Evolutionary conservation across 2,113 vertebrate genomes (phyloP), one percentile per base, ranked within the genome.

Genomic region (Spilogale gracilis): DNA sequence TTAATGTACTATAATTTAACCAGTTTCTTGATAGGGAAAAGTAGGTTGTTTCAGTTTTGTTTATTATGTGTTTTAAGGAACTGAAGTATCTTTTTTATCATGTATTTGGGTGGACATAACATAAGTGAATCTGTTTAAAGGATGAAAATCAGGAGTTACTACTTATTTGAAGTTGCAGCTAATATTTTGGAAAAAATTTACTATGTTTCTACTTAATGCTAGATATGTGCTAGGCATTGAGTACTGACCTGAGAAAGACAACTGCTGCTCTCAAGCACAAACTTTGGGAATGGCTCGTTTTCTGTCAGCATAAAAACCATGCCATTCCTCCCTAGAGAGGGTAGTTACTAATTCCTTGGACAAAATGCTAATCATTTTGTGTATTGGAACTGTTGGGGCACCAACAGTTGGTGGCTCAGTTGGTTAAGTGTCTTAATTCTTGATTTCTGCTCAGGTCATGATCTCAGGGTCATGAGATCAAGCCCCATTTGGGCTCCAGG

Each of bases 161-260:
- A 48, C 54, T 69, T 96, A 45, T 69, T 85, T 90, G 50, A 27
- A 95, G 76, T 21, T 86, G 32, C 20, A 80, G 48, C 52, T 85
- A 32, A 92, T 89, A 54, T n/a, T 65, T 84, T 84, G 61, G 30
- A 92, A 96, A 78, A 94, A 89, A 73, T 52, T 52, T 61, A 16
- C 54, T 43, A 27, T n/a, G 38, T 85, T 94, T 18, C 71, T 80
- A 1, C 58, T 76, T 79, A 25, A 56, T 60, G 11, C 43, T 71
- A 89, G 45, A 10, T 65, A 30, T 32, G 30, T 69, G 45, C 20
- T 14, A 38, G 83, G 38, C 69, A 50, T 14, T 60, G 43, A 94
- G 20, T 32, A 50, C 54, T 56, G 43, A 43, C 32, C 8, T 20
- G 56, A 89, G n/a, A 30, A 6, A 54, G 45, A 80, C 61, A 45